These are phyloP conservation scores for Paedocypris micromegethes DNA, from an alignment of 2,797 vertebrate species.

Conservation along the genomic window DNA sequence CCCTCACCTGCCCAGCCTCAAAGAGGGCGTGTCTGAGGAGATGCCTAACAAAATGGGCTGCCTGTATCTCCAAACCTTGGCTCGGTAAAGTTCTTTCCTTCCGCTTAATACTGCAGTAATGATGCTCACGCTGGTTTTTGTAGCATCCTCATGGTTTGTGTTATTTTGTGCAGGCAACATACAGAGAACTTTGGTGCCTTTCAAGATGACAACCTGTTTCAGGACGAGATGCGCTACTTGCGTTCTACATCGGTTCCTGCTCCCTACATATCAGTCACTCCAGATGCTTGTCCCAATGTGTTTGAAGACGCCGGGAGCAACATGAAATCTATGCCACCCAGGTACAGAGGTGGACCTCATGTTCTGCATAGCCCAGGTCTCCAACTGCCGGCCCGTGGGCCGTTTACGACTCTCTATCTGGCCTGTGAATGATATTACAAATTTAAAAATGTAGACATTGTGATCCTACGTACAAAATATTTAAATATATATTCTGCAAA, in stretches of 20 bases:
- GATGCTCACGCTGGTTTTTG: background rate
- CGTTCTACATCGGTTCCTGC: slow-evolving; percentile 96
- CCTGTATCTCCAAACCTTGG: slow-evolving; percentile 93
- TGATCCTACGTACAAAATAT: too few species aligned
- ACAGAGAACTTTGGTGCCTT: slow-evolving; percentile 93
- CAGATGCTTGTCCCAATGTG: slow-evolving; percentile 95
- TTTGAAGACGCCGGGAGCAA: slow-evolving; percentile 98
- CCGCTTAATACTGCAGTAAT: background rate
- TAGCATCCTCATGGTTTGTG: background rate
- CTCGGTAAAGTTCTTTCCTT: slow-evolving; percentile 72
- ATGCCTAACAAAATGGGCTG: slow-evolving; percentile 95
- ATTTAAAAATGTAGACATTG: background rate
- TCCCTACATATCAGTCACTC: slow-evolving; percentile 96
- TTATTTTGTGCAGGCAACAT: slow-evolving; percentile 80
- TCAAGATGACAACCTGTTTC: slow-evolving; percentile 96
- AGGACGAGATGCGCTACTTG: slow-evolving; percentile 97
- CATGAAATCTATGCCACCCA: slow-evolving; percentile 99
- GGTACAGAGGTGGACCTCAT: slow-evolving; percentile 63
- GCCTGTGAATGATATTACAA: slow-evolving; percentile 10
- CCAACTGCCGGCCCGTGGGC: too few species aligned
- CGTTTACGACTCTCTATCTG: too few species aligned
- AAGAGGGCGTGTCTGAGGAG: slow-evolving; percentile 94
- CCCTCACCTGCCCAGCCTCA: slow-evolving; percentile 90
- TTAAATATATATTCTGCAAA: too few species aligned
- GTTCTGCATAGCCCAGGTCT: too few species aligned